Evolutionary conservation across 2,797 vertebrate genomes (phyloP).

Genomic region (Craterocephalus amniculus): DNA sequence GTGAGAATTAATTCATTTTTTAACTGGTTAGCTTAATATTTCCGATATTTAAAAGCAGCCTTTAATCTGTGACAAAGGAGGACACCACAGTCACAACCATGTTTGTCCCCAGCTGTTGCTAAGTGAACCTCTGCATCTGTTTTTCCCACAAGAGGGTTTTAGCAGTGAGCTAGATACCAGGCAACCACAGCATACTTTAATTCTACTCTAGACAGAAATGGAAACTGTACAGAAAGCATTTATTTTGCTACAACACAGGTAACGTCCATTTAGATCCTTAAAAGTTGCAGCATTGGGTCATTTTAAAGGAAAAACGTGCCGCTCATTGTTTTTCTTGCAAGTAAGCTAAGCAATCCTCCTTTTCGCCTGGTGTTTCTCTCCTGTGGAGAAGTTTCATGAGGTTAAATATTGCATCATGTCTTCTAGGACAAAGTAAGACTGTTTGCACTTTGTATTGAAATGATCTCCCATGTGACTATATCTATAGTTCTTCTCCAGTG

Average conservation of each 20-base stretch:
- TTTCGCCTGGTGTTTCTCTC: slow-evolving; percentile 25
- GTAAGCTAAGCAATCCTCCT: neutral
- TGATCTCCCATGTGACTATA: neutral
- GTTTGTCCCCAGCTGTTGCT: slow-evolving; percentile 47
- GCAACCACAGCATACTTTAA: slow-evolving; percentile 21
- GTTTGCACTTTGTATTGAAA: neutral
- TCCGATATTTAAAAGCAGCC: slow-evolving; percentile 3
- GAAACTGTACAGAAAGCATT: neutral
- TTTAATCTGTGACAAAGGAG: slow-evolving; percentile 31
- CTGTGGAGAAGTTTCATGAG: neutral
- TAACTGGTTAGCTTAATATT: neutral
- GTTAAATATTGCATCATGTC: slow-evolving; percentile 42
- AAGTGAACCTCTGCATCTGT: slow-evolving; percentile 56
- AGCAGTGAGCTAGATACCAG: slow-evolving; percentile 28
- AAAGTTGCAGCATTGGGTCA: slow-evolving; percentile 1
- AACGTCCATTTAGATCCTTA: neutral
- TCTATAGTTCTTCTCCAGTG: neutral
- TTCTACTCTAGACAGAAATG: slow-evolving; percentile 19
- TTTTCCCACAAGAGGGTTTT: slow-evolving; percentile 38
- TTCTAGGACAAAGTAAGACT: neutral
- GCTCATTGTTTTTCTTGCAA: slow-evolving; percentile 37
- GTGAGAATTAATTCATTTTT: slow-evolving; percentile 70
- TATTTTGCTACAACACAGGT: neutral
- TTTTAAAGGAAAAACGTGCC: slow-evolving; percentile 15
- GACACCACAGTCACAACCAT: slow-evolving; percentile 30